Evolutionary conservation across 2,888 invertebrate genomes (phyloP).

Genomic region (Aelia acuminata): DNA sequence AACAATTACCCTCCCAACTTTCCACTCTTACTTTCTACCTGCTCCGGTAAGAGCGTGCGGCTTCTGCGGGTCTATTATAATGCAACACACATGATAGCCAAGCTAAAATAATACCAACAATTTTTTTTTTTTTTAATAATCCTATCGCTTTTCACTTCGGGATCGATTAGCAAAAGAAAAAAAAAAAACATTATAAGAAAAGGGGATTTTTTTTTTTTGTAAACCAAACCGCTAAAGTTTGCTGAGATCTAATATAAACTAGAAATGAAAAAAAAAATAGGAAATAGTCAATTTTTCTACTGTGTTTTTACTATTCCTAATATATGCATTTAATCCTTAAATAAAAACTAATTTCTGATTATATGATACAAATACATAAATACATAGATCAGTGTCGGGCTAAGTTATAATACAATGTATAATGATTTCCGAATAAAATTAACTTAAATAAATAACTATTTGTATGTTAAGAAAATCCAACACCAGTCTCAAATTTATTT

Average conservation of each 20-base stretch:
- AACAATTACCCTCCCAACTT: conserved; percentile 22
- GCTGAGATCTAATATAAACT: not conserved
- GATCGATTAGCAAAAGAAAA: not conserved
- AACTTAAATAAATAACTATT: too few species aligned
- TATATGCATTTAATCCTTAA: too few species aligned
- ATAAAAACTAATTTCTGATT: too few species aligned
- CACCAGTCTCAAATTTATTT: too few species aligned
- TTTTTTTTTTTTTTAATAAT: not conserved
- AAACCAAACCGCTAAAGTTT: not conserved
- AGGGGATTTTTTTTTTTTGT: not conserved
- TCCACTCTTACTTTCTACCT: conserved; percentile 37
- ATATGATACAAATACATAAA: too few species aligned
- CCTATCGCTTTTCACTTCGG: not conserved
- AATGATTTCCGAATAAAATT: too few species aligned
- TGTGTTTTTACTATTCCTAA: too few species aligned
- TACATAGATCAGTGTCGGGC: too few species aligned
- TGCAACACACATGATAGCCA: not conserved
- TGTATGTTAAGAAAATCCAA: too few species aligned
- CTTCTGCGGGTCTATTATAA: not conserved
- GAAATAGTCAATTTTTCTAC: too few species aligned
- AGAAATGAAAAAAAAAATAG: too few species aligned
- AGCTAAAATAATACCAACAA: not conserved
- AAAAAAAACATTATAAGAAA: not conserved
- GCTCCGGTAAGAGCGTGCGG: conserved; percentile 32
- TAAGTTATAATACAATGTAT: too few species aligned